Evolutionary conservation across 2,797 vertebrate genomes (phyloP).

Genomic region (Sciurus vulgaris): DNA sequence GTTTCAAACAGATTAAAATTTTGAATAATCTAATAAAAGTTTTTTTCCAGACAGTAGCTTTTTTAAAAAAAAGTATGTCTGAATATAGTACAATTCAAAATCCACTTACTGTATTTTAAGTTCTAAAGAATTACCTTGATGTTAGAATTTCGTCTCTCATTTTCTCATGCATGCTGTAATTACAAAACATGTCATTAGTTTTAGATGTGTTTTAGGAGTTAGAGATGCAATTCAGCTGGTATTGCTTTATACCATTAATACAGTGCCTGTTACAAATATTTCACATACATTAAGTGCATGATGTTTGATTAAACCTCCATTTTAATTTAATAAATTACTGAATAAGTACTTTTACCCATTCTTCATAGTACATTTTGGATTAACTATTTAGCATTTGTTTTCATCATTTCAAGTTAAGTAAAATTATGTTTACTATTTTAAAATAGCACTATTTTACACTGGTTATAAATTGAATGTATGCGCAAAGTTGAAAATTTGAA

Average conservation of each 20-base stretch:
- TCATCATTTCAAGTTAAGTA: not conserved
- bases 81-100: not conserved
- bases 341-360: not conserved
- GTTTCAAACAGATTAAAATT: not conserved
- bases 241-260: not conserved
- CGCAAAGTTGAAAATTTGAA: not conserved
- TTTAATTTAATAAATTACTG: not conserved
- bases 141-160: not conserved
- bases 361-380: not conserved
- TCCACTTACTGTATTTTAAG: not conserved
- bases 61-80: not conserved
- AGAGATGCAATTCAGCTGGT: not conserved
- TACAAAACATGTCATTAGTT: not conserved
- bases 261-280: not conserved
- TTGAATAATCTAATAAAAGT: not conserved
- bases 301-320: not conserved
- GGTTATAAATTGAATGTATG: not conserved
- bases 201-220: not conserved
- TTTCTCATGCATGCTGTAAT: not conserved
- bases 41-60: not conserved
- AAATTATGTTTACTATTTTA: not conserved
- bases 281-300: not conserved
- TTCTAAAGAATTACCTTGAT: not conserved
- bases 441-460: not conserved
- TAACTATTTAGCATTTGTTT: not conserved